phyloP scores from a whole-genome alignment of 2,888 invertebrate species.

The Drosophila birchii region DNA sequence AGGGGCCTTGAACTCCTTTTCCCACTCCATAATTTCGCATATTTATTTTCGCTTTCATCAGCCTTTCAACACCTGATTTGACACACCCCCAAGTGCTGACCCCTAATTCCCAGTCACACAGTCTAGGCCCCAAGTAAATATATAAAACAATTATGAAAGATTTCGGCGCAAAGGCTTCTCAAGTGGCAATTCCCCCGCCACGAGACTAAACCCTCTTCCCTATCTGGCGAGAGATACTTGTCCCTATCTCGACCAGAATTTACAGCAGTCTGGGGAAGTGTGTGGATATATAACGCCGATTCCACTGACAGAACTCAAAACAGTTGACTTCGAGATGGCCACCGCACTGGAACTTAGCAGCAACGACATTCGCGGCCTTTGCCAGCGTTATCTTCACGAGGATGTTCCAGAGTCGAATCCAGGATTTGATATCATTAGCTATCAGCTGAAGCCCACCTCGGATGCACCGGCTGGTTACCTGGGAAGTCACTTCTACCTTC shows the following conservation, averaged over 20 bases:
- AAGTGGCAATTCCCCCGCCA: neutral
- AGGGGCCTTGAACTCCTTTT: neutral
- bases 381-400: slow-evolving; percentile 63
- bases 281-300: slow-evolving; percentile 46
- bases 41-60: slow-evolving; percentile 13
- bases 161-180: slow-evolving; percentile 2
- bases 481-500: slow-evolving; percentile 80
- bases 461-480: slow-evolving; percentile 81
- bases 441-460: slow-evolving; percentile 66
- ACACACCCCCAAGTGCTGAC: slow-evolving; percentile 9
- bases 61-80: slow-evolving; percentile 6
- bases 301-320: neutral
- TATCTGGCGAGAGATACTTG: slow-evolving; percentile 2
- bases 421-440: slow-evolving; percentile 69
- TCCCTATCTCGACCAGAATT: slow-evolving; percentile 26
- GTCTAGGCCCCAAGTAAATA: slow-evolving; percentile 31
- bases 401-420: slow-evolving; percentile 22
- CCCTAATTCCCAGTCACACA: slow-evolving; percentile 16
- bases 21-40: neutral
- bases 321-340: slow-evolving; percentile 62
- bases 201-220: neutral
- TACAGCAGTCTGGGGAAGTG: slow-evolving; percentile 12
- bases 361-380: slow-evolving; percentile 67
- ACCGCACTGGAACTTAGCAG: slow-evolving; percentile 61
- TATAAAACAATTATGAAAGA: neutral